These are phyloP conservation scores for Rhopalosiphum padi DNA, from an alignment of 1,140 invertebrate species.

Conservation along the genomic window DNA sequence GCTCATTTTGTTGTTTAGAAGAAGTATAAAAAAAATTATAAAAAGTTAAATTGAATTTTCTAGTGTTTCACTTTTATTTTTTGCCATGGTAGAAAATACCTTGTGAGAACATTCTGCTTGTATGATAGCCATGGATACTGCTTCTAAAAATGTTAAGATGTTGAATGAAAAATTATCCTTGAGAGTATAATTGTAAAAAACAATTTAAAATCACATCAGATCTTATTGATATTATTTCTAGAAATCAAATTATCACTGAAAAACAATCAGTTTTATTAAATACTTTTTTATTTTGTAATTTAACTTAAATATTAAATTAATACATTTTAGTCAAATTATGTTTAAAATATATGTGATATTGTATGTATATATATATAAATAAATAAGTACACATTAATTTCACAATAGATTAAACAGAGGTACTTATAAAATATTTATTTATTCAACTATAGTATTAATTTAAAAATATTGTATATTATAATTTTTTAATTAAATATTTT, in stretches of 20 bases:
- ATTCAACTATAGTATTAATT: neutral
- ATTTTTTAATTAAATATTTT: neutral
- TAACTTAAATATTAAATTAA: neutral
- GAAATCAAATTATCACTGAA: constrained; percentile 23
- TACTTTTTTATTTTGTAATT: neutral
- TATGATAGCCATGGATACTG: neutral
- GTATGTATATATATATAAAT: neutral
- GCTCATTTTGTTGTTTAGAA: constrained; percentile 32
- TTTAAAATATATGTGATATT: neutral
- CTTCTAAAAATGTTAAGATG: constrained; percentile 11
- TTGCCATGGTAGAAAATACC: constrained; percentile 32
- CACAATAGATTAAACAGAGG: neutral
- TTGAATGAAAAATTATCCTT: neutral
- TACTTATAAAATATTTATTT: neutral
- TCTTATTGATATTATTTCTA: constrained; percentile 37
- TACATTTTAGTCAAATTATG: neutral
- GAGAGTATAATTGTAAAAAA: constrained; percentile 9
- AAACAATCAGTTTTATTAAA: constrained; percentile 1
- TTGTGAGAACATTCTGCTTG: constrained; percentile 10
- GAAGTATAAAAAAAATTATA: constrained; percentile 41
- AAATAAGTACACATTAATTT: neutral
- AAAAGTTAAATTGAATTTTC: constrained; percentile 37
- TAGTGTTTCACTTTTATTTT: constrained; percentile 32
- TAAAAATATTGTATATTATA: neutral
- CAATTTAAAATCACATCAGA: constrained; percentile 46